These are phyloP conservation scores for Actenoides hombroni DNA, from an alignment of 2,113 vertebrate genomes.

Conservation along the genomic window DNA sequence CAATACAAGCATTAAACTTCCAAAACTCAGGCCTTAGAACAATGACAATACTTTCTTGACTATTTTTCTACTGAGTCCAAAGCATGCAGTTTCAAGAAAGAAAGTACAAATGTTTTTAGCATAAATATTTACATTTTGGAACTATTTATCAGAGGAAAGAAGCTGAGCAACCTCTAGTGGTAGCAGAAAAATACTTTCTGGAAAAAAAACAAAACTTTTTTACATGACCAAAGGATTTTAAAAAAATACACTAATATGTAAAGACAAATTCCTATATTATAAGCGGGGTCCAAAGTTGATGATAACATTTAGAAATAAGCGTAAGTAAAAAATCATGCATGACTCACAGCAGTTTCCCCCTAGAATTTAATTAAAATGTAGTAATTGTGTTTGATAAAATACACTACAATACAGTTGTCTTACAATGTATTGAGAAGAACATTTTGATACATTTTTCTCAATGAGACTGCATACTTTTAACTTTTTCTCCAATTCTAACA, in stretches of 20 bases:
- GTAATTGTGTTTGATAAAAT: neutral
- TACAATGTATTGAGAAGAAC: neutral
- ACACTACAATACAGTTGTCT: neutral
- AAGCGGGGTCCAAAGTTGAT: neutral
- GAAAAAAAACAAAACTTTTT: neutral
- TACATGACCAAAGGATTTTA: neutral
- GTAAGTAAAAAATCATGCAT: neutral
- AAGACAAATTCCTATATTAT: neutral
- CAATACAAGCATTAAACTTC: neutral
- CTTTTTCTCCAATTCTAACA: neutral
- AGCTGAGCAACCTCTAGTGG: slow-evolving; percentile 61
- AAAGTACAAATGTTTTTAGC: neutral
- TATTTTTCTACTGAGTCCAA: neutral
- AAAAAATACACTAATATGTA: neutral
- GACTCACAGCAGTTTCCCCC: neutral
- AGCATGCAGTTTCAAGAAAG: neutral
- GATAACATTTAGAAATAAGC: neutral
- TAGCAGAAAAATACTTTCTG: slow-evolving; percentile 2
- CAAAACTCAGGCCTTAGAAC: neutral
- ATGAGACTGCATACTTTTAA: neutral
- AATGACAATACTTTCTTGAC: neutral
- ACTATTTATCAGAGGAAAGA: slow-evolving; percentile 18
- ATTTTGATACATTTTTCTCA: neutral
- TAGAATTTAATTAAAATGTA: neutral
- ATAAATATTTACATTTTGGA: slow-evolving; percentile 8